Base-by-base conservation (phyloP, 2,797 vertebrate genomes). In the Cryptoprocta ferox region DNA sequence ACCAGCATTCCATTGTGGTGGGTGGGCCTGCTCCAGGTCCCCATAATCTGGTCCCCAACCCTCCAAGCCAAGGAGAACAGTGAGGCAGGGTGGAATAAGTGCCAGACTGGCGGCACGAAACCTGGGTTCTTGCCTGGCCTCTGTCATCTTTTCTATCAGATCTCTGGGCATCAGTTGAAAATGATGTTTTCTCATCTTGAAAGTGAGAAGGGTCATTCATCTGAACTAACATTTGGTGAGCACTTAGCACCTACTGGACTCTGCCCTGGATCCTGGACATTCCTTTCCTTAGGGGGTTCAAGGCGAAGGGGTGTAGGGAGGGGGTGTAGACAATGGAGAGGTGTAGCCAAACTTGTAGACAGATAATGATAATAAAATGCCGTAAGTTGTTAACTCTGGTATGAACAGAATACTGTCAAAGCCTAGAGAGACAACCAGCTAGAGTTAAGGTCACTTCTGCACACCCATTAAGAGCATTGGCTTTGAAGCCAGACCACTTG, bases 401-500 rank as follows among this genome's bases (percentile, higher is more conserved):
- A 63, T 48, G 81, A 97, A 78, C n/a, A 66, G 50, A 95, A 82
- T 78, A 35, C 28, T 85, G 19, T 89, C 53, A 56, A 91, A 91
- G 5, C 21, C 48, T 70, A 63, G 50, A 84, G 61, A 50, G 53
- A 89, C 24, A 92, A 66, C 42, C 65, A 65, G 50, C 35, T 93
- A 73, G 21, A 81, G 59, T 89, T 80, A 86, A 96, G 26, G 70
- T 87, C 32, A 14, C 30, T 92, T 90, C 28, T 32, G 14, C 39
- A 66, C 56, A 75, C 35, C 32, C 61, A 88, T 70, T 83, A 82
- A 91, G 50, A 90, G 18, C 16, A 75, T 3, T 76, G 26, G 65
- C 56, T 83, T 63, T 83, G 39, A 96, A 89, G 32, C 14, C 56
- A 81, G 28, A 66, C 30, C 3, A 0, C 65, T 88, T 86, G 65